Percentiles rank a stretch among this genome's conserved stretches.
Evolutionary conservation across 2,888 invertebrate genomes (phyloP).

Genomic region (Gerris lacustris): DNA sequence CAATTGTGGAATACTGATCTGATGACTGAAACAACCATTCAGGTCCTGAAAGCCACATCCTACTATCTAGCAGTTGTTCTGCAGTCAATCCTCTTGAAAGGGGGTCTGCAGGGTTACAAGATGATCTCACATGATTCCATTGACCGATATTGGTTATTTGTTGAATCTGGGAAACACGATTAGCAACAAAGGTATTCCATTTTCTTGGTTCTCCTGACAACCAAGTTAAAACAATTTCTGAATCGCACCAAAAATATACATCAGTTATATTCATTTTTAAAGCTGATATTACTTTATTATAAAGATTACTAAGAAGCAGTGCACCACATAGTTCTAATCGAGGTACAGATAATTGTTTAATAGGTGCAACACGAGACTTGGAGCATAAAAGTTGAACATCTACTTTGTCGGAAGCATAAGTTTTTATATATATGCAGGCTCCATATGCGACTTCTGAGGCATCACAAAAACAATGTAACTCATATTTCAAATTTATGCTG

Average conservation of each 20-base stretch:
- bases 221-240: slow-evolving; percentile 15
- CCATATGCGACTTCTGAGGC: slow-evolving; percentile 27
- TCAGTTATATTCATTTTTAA: slow-evolving; percentile 10
- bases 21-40: background rate
- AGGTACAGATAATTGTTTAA: slow-evolving; percentile 28
- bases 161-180: slow-evolving; percentile 14
- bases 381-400: slow-evolving; percentile 25
- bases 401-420: background rate
- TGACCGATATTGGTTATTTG: background rate
- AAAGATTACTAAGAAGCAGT: slow-evolving; percentile 28
- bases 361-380: slow-evolving; percentile 32
- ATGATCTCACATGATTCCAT: slow-evolving; percentile 12
- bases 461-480: slow-evolving; percentile 26
- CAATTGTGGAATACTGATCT: background rate
- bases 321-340: slow-evolving; percentile 13
- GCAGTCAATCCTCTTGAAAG: slow-evolving; percentile 7
- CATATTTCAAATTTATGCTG: too few relatives aligned
- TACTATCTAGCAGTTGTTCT: background rate
- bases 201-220: slow-evolving; percentile 2
- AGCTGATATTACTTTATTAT: slow-evolving; percentile 19
- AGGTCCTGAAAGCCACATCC: background rate
- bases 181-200: slow-evolving; percentile 16
- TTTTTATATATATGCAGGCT: slow-evolving; percentile 29
- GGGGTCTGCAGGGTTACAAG: slow-evolving; percentile 13
- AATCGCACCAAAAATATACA: slow-evolving; percentile 21